Base-by-base conservation (phyloP, 2,797 vertebrate genomes). In the Schizothorax lantsangensis region DNA sequence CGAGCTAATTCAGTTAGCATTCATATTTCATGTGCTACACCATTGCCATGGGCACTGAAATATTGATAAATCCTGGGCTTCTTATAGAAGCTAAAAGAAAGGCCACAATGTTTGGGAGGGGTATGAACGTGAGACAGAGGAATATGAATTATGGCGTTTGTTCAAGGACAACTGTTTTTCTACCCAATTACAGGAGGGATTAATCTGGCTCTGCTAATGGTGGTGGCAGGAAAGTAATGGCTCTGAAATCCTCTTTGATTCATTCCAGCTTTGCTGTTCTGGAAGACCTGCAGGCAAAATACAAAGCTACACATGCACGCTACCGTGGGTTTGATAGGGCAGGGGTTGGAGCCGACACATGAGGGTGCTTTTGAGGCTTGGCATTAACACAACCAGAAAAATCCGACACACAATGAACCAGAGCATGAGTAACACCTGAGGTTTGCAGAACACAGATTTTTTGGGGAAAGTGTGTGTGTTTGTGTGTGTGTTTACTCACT, bases 401-500 rank as follows among this genome's bases (percentile, higher is more conserved):
- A 79, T 77, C 49, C 19, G 7, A 79, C 43, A 77, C 54, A 33
- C 10, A 68, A 26, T 69, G 23, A 54, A 84, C 10, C 11, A 4
- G 43, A 45, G 26, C 54, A 84, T 57, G 57, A 36, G 45, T 64
- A 49, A 36, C 57, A 62, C 21, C 72, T 75, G 21, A 64, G 72
- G 43, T 77, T 77, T 77, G 30, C 43, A 77, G 43, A 54, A 54
- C 33, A 79, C 17, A 45, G 59, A 47, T 23, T 84, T 82, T 81
- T 47, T 14, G 12, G 15, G 45, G 40, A 79, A 80, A n/a, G 30
- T 62, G 57, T 79, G 4, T 59, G 30, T 62, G 57, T 79, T 2
- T 59, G 77, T 72, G 33, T 79, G 23, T 64, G 79, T 79, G 75
- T 79, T 71, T 86, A 96, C 98, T 98, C 93, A 99, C 98, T 99